These are phyloP conservation scores for Nysson spinosus DNA, from an alignment of 2,888 invertebrate genomes.

Conservation along the genomic window DNA sequence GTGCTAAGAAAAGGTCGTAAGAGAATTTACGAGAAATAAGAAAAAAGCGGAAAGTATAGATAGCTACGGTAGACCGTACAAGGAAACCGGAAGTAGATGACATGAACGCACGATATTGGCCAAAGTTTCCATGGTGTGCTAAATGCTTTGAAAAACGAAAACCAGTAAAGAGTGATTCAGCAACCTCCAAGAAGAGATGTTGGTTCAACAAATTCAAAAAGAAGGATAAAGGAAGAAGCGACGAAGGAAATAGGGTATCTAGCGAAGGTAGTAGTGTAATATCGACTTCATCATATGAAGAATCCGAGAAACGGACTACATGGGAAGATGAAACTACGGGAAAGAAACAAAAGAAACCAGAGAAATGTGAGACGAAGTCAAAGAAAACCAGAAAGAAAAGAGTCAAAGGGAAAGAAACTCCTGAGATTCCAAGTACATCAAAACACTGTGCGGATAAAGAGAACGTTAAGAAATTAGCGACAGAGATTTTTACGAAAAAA, in stretches of 20 bases:
- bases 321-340: neutral
- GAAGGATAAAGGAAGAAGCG: neutral
- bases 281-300: neutral
- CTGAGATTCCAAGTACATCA: neutral
- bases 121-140: conserved; percentile 3
- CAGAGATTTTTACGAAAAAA: neutral
- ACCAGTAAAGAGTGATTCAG: neutral
- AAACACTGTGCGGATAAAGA: neutral
- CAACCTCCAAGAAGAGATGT: neutral
- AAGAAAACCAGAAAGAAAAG: neutral
- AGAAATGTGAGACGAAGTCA: neutral
- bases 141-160: conserved; percentile 15
- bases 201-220: neutral
- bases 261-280: neutral
- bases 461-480: neutral
- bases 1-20: neutral
- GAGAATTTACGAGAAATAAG: neutral
- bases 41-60: neutral
- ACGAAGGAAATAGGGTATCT: neutral
- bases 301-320: no score
- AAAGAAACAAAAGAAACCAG: neutral
- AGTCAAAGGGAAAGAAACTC: neutral
- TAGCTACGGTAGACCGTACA: neutral
- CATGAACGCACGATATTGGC: neutral
- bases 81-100: neutral